These are phyloP conservation scores for Apis cerana DNA, from an alignment of 1,140 invertebrate species.

Conservation along the genomic window DNA sequence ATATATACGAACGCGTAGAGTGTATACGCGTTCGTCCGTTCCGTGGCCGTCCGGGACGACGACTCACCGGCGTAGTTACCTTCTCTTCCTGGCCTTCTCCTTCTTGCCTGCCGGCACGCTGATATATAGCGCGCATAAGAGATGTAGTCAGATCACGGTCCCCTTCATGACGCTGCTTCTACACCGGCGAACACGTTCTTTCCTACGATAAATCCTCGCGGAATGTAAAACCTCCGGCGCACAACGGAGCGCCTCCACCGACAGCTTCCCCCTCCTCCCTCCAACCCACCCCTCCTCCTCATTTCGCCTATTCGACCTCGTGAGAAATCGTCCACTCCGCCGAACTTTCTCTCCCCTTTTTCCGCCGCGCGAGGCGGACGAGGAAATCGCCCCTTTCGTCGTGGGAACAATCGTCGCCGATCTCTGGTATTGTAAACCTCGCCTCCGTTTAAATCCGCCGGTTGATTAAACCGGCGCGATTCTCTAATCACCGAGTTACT, in stretches of 20 bases:
- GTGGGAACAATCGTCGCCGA: background rate
- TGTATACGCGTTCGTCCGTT: conserved; percentile 23
- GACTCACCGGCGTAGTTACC: conserved; percentile 40
- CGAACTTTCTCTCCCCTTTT: too few species aligned
- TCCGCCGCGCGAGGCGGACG: background rate
- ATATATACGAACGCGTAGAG: conserved; percentile 8
- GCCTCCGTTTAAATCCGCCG: background rate
- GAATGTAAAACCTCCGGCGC: conserved; percentile 69
- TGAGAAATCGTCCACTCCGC: background rate
- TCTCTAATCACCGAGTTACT: conserved; percentile 33
- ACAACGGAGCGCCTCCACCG: conserved; percentile 16
- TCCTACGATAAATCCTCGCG: conserved; percentile 75
- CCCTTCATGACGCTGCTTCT: conserved; percentile 74
- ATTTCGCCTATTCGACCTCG: conserved; percentile 12
- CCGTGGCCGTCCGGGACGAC: conserved; percentile 32
- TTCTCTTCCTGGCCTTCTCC: conserved; percentile 45
- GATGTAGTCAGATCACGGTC: conserved; percentile 75
- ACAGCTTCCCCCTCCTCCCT: background rate
- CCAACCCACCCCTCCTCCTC: conserved; percentile 23
- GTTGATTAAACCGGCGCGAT: conserved; percentile 31
- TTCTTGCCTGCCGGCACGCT: conserved; percentile 61
- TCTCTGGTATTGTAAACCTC: background rate
- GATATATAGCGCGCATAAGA: conserved; percentile 74
- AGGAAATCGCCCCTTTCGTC: background rate
- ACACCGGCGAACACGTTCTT: conserved; percentile 73